These are phyloP conservation scores for Chaetodon auriga DNA, from an alignment of 2,113 vertebrate genomes.

Conservation along the genomic window DNA sequence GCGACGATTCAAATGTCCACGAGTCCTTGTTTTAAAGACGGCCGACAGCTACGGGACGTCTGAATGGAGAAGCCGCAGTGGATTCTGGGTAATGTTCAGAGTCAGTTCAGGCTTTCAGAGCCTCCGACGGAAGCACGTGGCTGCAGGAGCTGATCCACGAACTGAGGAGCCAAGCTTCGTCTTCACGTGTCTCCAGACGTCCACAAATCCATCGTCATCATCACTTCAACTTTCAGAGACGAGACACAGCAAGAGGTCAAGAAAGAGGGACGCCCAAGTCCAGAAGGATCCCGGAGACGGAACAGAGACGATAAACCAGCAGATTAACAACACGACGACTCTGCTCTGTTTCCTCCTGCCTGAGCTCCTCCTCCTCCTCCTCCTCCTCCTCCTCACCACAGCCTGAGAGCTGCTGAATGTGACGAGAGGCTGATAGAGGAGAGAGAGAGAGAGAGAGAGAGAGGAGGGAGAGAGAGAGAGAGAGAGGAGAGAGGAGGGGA, in stretches of 20 bases:
- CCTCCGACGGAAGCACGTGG: background rate
- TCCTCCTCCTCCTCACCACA: conserved; percentile 42
- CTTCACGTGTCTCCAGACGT: background rate
- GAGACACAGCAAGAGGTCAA: conserved; percentile 4
- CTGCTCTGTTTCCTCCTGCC: conserved; percentile 25
- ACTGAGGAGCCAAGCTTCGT: background rate
- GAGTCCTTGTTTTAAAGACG: background rate
- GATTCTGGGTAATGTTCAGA: conserved; percentile 7
- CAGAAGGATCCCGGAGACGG: conserved; percentile 23
- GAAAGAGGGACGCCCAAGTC: background rate
- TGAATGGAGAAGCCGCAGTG: background rate
- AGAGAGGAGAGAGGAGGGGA: too few relatives aligned
- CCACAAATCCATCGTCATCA: background rate
- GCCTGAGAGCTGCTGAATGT: conserved; percentile 56
- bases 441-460: conserved; percentile 34
- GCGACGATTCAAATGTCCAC: too few relatives aligned
- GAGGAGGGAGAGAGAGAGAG: background rate
- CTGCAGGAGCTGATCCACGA: background rate
- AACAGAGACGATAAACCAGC: background rate
- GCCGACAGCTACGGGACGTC: background rate
- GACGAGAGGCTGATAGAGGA: conserved; percentile 39
- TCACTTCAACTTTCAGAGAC: conserved; percentile 17
- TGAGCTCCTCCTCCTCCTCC: conserved; percentile 37
- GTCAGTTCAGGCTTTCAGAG: background rate
- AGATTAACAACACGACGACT: background rate